Conservation (phyloP, 2,888 invertebrate genomes). For the Polymixis flavicincta region DNA sequence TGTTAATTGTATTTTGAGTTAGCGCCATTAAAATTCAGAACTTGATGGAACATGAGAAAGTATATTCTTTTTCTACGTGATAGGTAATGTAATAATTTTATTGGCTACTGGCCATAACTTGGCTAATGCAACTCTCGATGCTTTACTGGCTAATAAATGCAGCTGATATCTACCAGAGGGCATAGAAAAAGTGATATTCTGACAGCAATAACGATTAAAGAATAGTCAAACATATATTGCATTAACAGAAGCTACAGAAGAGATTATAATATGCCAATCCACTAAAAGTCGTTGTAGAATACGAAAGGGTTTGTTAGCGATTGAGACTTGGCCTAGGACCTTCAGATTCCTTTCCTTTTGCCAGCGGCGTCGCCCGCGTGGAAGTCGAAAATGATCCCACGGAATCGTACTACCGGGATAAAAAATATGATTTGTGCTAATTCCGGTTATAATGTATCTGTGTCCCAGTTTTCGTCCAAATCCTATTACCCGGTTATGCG, state of each 20-base stretch:
- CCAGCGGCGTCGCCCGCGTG: too few relatives aligned
- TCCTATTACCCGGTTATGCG: too few relatives aligned
- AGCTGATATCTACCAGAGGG: background rate
- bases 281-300: background rate
- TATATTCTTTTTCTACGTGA: background rate
- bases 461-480: too few relatives aligned
- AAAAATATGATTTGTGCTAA: too few relatives aligned
- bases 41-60: background rate
- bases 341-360: too few relatives aligned
- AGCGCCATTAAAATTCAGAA: slow-evolving; percentile 24
- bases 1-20: slow-evolving; percentile 18
- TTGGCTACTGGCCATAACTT: background rate
- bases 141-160: too few relatives aligned
- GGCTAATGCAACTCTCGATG: background rate
- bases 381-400: too few relatives aligned
- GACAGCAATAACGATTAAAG: background rate
- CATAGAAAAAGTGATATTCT: background rate
- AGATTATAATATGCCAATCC: background rate
- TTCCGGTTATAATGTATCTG: too few relatives aligned
- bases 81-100: background rate
- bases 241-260: background rate
- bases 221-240: background rate
- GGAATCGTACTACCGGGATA: too few relatives aligned
- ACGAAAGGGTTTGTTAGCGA: background rate
- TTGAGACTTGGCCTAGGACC: background rate